phyloP scores from a whole-genome alignment of 2,113 vertebrate genomes.

The Pomatorhinus ruficollis region DNA sequence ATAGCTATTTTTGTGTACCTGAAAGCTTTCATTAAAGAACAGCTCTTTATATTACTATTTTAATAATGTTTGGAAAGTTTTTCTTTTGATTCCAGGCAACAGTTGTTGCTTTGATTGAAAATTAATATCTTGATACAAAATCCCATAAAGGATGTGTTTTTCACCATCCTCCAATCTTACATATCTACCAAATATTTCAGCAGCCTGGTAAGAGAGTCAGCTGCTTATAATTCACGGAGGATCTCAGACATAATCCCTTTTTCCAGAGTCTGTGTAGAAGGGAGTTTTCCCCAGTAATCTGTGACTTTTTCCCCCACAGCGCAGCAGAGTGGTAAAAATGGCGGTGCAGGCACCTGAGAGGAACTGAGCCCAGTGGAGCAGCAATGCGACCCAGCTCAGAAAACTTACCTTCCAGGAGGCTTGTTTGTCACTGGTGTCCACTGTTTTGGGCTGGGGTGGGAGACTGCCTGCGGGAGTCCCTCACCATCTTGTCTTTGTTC shows the following conservation, averaged over 20 bases:
- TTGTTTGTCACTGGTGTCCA: not conserved
- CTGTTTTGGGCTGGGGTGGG: not conserved
- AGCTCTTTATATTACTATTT: not conserved
- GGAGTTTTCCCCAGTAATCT: not conserved
- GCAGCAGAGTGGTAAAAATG: fast-evolving
- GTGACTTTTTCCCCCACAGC: fast-evolving
- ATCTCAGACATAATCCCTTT: not conserved
- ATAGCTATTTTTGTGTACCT: not conserved
- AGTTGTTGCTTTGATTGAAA: not conserved
- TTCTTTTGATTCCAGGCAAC: not conserved
- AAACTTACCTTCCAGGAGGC: not conserved
- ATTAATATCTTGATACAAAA: not conserved
- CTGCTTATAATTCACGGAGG: not conserved
- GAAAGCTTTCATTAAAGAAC: not conserved
- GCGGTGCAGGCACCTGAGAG: fast-evolving
- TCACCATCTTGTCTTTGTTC: fast-evolving
- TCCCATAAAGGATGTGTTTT: not conserved
- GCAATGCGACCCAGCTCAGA: fast-evolving
- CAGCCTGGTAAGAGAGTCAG: not conserved
- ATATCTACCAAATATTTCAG: not conserved
- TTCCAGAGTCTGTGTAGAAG: not conserved
- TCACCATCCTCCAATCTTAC: not conserved
- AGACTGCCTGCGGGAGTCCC: not conserved
- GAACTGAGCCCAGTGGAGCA: fast-evolving
- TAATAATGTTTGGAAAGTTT: not conserved